Percentiles rank a stretch among this genome's conserved stretches.
Evolutionary conservation across 2,888 invertebrate species (phyloP).

Genomic region (Drosophila anomelani): DNA sequence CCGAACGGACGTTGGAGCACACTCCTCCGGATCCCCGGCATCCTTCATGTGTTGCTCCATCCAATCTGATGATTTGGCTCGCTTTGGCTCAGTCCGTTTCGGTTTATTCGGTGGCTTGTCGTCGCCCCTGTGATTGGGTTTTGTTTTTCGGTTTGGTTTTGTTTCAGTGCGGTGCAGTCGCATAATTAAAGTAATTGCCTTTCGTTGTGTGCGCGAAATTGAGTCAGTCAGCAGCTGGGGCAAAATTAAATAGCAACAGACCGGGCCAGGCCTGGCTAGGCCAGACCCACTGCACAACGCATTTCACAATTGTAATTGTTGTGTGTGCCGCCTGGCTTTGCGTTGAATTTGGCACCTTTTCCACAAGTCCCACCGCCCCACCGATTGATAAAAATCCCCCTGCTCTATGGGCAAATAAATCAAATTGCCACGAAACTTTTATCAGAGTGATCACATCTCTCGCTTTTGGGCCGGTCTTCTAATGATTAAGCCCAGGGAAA

Average conservation of each 20-base stretch:
- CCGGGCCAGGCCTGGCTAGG: not conserved
- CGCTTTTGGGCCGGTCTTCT: constrained; percentile 15
- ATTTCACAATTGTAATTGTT: constrained; percentile 76
- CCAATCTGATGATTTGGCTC: constrained; percentile 43
- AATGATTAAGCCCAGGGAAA: constrained; percentile 25
- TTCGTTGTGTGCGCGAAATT: constrained; percentile 67
- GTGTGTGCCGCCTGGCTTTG: constrained; percentile 19
- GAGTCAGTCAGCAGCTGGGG: constrained; percentile 64
- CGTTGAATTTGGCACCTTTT: constrained; percentile 50
- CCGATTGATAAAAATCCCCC: constrained; percentile 37
- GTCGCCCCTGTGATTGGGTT: constrained; percentile 60
- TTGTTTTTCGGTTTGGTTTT: constrained; percentile 41
- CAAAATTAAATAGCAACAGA: constrained; percentile 53
- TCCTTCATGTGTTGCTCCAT: constrained; percentile 46
- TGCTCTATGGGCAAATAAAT: constrained; percentile 37
- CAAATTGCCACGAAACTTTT: constrained; percentile 48
- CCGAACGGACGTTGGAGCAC: constrained; percentile 36
- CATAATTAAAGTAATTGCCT: constrained; percentile 78
- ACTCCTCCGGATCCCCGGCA: constrained; percentile 14
- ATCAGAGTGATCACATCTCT: constrained; percentile 39
- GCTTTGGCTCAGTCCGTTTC: constrained; percentile 13
- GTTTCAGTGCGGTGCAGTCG: constrained; percentile 61
- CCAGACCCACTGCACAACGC: constrained; percentile 45
- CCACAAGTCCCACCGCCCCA: constrained; percentile 1
- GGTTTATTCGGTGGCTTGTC: constrained; percentile 55